Conservation (phyloP, 2,888 invertebrate genomes). For the Cephus rjabovi region DNA sequence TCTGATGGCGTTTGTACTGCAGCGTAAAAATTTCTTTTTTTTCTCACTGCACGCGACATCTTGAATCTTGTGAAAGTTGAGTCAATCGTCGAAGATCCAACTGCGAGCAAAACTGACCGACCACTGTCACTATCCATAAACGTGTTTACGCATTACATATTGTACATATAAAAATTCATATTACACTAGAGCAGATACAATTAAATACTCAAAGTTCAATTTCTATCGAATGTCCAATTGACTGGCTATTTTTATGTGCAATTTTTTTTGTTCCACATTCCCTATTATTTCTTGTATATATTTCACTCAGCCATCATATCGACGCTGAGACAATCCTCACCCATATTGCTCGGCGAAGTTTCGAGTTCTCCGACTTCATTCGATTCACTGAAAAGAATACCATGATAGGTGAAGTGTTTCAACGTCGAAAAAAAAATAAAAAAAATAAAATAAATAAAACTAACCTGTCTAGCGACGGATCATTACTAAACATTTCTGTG, state of each 20-base stretch:
- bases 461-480: constrained; percentile 88
- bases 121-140: background rate
- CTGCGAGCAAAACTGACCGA: background rate
- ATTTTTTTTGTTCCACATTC: constrained; percentile 13
- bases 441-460: constrained; percentile 16
- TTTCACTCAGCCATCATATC: constrained; percentile 72
- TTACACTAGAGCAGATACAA: constrained; percentile 39
- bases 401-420: background rate
- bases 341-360: constrained; percentile 84
- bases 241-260: constrained; percentile 34
- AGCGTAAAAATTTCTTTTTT: background rate
- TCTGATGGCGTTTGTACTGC: background rate
- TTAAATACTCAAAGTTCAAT: constrained; percentile 25
- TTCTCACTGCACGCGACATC: background rate
- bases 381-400: constrained; percentile 76
- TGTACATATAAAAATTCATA: constrained; percentile 26
- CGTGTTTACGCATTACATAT: background rate
- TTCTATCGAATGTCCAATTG: background rate
- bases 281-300: constrained; percentile 15
- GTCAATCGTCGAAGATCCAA: background rate
- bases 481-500: constrained; percentile 95
- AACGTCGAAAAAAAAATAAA: background rate
- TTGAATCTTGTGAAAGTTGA: background rate
- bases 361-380: constrained; percentile 83
- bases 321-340: constrained; percentile 82